A percentile compares a stretch with the other conserved stretches of the same genome.
These are phyloP conservation scores for Ctenopoma multispine DNA, from an alignment of 2,797 vertebrate genomes.

Conservation along the genomic window DNA sequence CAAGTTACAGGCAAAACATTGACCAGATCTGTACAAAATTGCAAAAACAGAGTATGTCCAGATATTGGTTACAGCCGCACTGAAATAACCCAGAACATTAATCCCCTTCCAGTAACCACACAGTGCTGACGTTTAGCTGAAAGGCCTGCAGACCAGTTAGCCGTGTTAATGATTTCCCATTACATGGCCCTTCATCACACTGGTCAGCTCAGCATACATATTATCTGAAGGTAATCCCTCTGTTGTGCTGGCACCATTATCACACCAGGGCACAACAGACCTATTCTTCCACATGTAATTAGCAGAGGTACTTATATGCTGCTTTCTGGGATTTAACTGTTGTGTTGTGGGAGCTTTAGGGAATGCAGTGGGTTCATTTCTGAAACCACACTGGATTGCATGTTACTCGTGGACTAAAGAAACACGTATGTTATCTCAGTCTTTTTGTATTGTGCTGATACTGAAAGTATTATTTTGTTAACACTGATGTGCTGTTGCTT, in stretches of 20 bases:
- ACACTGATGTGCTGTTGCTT: too few relatives aligned
- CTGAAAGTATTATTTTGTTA: too few relatives aligned
- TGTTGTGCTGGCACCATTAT: constrained; percentile 71
- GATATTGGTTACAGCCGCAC: constrained; percentile 33
- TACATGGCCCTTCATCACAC: constrained; percentile 58
- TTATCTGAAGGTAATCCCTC: constrained; percentile 72
- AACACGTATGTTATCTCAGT: not conserved
- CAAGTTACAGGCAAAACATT: constrained; percentile 52
- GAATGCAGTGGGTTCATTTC: constrained; percentile 23
- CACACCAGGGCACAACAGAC: constrained; percentile 72
- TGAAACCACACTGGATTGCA: constrained; percentile 19
- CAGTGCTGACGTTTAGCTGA: constrained; percentile 35
- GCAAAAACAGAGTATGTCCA: constrained; percentile 13
- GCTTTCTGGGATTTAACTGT: constrained; percentile 72
- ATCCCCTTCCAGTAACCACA: constrained; percentile 39
- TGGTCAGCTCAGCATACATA: constrained; percentile 61
- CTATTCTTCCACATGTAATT: constrained; percentile 74
- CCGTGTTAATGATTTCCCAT: constrained; percentile 71
- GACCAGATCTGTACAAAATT: constrained; percentile 34
- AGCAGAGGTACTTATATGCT: constrained; percentile 69
- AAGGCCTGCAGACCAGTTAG: constrained; percentile 54
- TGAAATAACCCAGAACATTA: constrained; percentile 23
- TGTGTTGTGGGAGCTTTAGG: constrained; percentile 60
- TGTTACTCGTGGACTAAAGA: not conserved
- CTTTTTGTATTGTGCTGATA: not conserved